Base-by-base conservation (phyloP, 2,888 invertebrate species). In the Mayetiola destructor region DNA sequence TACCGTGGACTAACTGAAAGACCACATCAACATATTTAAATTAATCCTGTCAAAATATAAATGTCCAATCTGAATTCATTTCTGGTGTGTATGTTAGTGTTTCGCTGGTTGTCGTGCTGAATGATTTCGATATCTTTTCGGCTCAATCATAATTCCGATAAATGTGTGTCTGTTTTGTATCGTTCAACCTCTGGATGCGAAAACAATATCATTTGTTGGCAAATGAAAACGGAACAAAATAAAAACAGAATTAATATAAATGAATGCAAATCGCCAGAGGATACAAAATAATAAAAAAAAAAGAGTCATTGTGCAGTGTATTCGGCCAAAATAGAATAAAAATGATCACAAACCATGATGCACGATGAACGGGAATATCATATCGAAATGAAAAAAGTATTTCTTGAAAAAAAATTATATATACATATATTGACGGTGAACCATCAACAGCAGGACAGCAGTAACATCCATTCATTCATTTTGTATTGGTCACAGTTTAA, bases 21-120 rank as follows among this genome's bases (percentile, higher is more conserved):
- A 23, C 55, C 36, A 55, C 35, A 55, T 55, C 55, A 55, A 55
- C 55, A 55, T 55, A 55, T 55, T 55, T 55, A 55, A 55, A 55
- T 55, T 55, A 55, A 55, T 55, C 55, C 55, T 55, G 55, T 55
- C 55, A 55, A 55, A 55, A 36, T 55, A 55, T 35, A 55, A 20
- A 55, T 37, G 35, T 55, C 23, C 55, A 48, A 37, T 37, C 37
- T 37, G 10, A 39, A 39, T 18, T 3, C 27, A 27, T 48, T 48
- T 48, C 16, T 23, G n/a, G n/a, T n/a, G n/a, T n/a, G n/a, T n/a
- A n/a, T n/a, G n/a, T n/a, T n/a, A n/a, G n/a, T n/a, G n/a, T n/a
- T n/a, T n/a, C n/a, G n/a, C n/a, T n/a, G n/a, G n/a, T n/a, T n/a
- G n/a, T n/a, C n/a, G n/a, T n/a, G n/a, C n/a, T n/a, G n/a, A n/a